Evolutionary conservation across 2,113 vertebrate genomes (phyloP), one percentile per base, ranked within the genome.

Genomic region (Nymphicus hollandicus): DNA sequence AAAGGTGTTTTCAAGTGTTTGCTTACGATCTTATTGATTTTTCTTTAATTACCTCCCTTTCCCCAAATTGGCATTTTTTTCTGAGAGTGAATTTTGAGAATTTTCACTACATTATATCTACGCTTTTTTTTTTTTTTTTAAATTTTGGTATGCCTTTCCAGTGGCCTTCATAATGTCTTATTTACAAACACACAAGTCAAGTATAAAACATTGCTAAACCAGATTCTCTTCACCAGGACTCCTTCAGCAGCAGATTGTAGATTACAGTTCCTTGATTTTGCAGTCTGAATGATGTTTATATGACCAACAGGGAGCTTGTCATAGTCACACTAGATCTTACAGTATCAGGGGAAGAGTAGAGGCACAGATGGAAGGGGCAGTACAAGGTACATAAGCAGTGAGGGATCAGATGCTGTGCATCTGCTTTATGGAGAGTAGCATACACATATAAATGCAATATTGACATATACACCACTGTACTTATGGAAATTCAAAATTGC

Each of bases 61-160:
- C 15, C 11, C 13, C 22, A 44, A 65, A 49, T 9, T 3, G 1
- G 44, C 1, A 0, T 33, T 7, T 25, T 66, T 55, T 17, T 20
- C 25, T 44, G 13, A 72, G 23, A 20, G 2, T 37, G 10, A 82
- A 11, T 82, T 88, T 94, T 72, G 61, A 78, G 39, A 15, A 3
- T 60, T 64, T 61, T 76, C 28, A 41, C 5, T 35, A 31, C 3
- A 23, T 65, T 37, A 7, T 27, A 14, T 16, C 65, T 65, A 18
- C 13, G 78, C 29, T 55, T 2, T 27, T 68, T 80, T 12, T 1
- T 22, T 5, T 7, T 43, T 9, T 46, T 28, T 31, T 47, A 23
- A 12, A 41, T 41, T 35, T 17, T 3, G 43, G 22, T 14, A 20
- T 76, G 13, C 3, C 11, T 80, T 68, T 64, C 33, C 14, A 6